Conservation (phyloP, 2,888 invertebrate genomes). For the Amblyjoppa proteus region DNA sequence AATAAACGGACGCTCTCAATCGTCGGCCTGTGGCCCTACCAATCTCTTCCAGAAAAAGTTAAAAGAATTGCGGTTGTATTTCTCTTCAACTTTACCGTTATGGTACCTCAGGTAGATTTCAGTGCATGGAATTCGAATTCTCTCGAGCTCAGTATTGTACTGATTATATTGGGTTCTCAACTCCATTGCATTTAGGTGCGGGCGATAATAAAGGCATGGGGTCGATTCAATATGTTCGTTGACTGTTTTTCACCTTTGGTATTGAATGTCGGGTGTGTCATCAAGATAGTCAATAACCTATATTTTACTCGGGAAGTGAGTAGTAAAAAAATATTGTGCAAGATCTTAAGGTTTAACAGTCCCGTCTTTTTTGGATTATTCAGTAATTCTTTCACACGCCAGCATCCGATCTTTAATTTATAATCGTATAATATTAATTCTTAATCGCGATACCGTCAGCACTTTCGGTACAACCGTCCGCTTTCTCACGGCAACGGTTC, state of each 20-base stretch:
- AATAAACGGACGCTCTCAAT: slow-evolving; percentile 3
- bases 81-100: neutral
- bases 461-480: too few relatives aligned
- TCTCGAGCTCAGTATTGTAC: neutral
- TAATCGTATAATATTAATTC: too few relatives aligned
- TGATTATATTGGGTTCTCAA: neutral
- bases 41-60: neutral
- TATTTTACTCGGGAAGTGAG: neutral
- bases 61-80: too few relatives aligned
- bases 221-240: neutral
- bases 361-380: too few relatives aligned
- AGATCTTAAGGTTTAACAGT: too few relatives aligned
- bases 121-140: neutral
- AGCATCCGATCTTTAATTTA: too few relatives aligned
- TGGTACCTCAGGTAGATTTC: slow-evolving; percentile 1
- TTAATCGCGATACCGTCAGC: too few relatives aligned
- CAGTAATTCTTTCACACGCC: too few relatives aligned
- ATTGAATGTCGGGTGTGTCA: neutral
- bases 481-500: too few relatives aligned
- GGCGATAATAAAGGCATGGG: neutral
- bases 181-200: neutral
- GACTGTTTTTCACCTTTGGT: neutral
- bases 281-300: neutral
- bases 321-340: neutral
- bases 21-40: slow-evolving; percentile 31